phyloP scores from a whole-genome alignment of 2,888 invertebrate species.

The Mimumesa dahlbomi region DNA sequence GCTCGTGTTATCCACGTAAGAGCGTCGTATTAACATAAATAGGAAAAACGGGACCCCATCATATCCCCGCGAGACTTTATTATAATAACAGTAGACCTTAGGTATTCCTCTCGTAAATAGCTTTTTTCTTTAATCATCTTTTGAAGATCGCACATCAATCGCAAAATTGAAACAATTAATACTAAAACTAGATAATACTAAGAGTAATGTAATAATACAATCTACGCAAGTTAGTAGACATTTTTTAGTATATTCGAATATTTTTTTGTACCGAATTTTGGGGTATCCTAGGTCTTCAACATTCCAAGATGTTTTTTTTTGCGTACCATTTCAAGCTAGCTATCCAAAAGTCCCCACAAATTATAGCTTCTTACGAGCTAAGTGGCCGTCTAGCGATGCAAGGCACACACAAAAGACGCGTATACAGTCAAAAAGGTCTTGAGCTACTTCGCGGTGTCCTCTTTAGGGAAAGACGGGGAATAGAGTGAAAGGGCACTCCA shows the following conservation, averaged over 20 bases:
- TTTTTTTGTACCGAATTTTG: background rate
- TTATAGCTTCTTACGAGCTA: constrained; percentile 48
- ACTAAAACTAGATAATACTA: no score
- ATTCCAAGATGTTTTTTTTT: no score
- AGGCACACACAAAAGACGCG: constrained; percentile 42
- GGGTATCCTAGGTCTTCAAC: background rate
- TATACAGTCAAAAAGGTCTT: constrained; percentile 63
- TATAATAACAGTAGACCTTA: constrained; percentile 40
- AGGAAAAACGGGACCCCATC: constrained; percentile 51
- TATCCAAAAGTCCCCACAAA: constrained; percentile 46
- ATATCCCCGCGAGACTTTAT: constrained; percentile 44
- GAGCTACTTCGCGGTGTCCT: constrained; percentile 52
- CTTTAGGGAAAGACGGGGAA: constrained; percentile 37
- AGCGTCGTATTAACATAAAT: constrained; percentile 50
- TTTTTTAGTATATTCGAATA: no score
- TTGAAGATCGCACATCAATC: background rate
- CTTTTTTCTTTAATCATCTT: no score
- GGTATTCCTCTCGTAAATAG: constrained; percentile 1
- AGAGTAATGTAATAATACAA: no score
- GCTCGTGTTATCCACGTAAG: constrained; percentile 28
- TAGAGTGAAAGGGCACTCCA: constrained; percentile 48
- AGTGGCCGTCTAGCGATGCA: constrained; percentile 58
- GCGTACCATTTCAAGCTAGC: constrained; percentile 22
- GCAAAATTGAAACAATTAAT: background rate
- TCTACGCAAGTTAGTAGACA: no score